Evolutionary conservation across 2,113 vertebrate genomes (phyloP), one percentile per base, ranked within the genome.

Genomic region (Perccottus glenii): DNA sequence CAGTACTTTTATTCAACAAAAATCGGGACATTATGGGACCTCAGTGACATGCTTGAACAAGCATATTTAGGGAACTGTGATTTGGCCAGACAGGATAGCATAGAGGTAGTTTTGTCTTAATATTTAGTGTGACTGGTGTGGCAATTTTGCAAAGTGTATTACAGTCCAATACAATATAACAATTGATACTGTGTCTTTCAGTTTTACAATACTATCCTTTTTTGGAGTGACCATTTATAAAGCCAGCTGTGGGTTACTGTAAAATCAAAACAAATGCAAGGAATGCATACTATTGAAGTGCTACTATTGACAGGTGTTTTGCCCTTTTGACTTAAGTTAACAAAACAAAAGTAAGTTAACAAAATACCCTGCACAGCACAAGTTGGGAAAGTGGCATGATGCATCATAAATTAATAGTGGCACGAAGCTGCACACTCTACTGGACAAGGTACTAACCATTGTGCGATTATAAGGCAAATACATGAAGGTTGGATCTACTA

Each of bases 401-500:
- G 60, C 60, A 81, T 82, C 85, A 67, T 57, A 89, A 87, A 91
- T 38, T 78, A 91, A 92, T 64, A 84, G 90, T 85, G 89, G 94
- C 91, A 84, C 90, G 93, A 83, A 78, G 89, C 45, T 71, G 59
- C 66, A 91, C 88, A 67, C 90, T 70, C 89, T 85, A 85, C 91
- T 92, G 91, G 92, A 94, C 92, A 93, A 78, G 74, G 89, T 92
- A 95, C 92, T 91, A 92, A 94, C 91, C 90, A 89, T 92, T 95
- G 95, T 96, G 96, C 95, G 89, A 91, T 90, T 87, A 91, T 98
- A 98, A 99, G 98, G 98, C 98, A 96, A 91, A 89, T 93, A 95
- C 93, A 96, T 92, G 92, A 91, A 95, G 94, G 94, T 93, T 88
- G 83, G 85, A 83, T 81, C 81, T 91, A 94, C 91, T 88, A 93